Evolutionary conservation across 2,113 vertebrate species (phyloP).

Genomic region (Natator depressus): DNA sequence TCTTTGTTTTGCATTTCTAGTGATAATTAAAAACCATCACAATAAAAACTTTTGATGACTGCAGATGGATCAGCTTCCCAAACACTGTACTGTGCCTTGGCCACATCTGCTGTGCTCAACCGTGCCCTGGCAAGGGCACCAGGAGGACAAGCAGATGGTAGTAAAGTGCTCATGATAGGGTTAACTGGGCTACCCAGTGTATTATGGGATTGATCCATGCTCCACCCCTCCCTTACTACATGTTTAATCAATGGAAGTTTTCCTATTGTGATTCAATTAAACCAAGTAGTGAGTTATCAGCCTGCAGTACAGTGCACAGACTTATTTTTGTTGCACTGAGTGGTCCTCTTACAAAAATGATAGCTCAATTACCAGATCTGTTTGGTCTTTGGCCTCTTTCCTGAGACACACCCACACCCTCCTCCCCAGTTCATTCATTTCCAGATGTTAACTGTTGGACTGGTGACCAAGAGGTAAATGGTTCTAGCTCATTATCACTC

Average conservation of each 20-base stretch:
- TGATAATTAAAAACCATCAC: neutral
- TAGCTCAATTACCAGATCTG: neutral
- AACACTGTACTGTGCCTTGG: too few relatives aligned
- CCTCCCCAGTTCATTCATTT: neutral
- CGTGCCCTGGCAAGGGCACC: neutral
- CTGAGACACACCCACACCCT: neutral
- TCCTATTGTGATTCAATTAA: neutral
- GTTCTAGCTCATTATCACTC: neutral
- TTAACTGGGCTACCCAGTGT: neutral
- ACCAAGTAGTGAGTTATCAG: neutral
- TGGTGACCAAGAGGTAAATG: neutral
- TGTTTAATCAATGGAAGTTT: neutral
- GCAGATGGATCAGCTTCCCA: fast-evolving
- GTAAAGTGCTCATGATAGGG: neutral
- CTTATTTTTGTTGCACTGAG: neutral
- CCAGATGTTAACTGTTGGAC: neutral
- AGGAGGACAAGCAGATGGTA: neutral
- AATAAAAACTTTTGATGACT: neutral
- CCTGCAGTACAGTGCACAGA: neutral
- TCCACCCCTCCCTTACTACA: neutral
- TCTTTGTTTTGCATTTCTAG: neutral
- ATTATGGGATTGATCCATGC: neutral
- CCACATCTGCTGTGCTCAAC: fast-evolving
- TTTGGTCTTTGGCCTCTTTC: neutral
- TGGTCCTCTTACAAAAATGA: neutral